phyloP scores from a whole-genome alignment of 2,113 vertebrate species.

The Tetrax tetrax region DNA sequence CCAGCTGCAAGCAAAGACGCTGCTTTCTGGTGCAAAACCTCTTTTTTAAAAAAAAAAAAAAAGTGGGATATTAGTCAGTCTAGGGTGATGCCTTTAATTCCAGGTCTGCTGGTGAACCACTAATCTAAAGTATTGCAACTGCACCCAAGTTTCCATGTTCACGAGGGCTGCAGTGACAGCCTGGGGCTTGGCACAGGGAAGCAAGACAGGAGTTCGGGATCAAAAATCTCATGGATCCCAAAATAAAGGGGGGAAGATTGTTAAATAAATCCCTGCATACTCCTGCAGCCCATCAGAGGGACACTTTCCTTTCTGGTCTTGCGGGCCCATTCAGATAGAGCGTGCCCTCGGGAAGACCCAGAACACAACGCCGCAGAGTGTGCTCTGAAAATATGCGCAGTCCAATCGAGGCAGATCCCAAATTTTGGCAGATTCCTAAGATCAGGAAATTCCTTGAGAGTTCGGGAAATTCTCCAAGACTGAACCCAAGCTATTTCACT shows the following conservation, averaged over 20 bases:
- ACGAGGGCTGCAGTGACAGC: background rate
- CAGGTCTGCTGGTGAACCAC: background rate
- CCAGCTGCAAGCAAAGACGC: background rate
- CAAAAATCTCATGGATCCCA: background rate
- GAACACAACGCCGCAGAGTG: background rate
- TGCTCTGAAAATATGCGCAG: background rate
- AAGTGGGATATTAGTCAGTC: background rate
- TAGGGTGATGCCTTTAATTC: background rate
- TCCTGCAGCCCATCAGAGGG: background rate
- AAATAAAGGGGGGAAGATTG: background rate
- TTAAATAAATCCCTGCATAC: background rate
- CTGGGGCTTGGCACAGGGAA: background rate
- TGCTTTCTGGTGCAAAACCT: background rate
- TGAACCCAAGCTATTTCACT: slow-evolving; percentile 50
- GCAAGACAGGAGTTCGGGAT: background rate
- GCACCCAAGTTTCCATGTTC: background rate
- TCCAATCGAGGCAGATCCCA: background rate
- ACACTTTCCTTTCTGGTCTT: background rate
- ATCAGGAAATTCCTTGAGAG: slow-evolving; percentile 74
- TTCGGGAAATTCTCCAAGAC: slow-evolving; percentile 58
- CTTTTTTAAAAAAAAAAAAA: background rate
- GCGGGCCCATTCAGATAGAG: background rate
- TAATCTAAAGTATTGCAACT: background rate
- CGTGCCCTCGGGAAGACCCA: fast-evolving
- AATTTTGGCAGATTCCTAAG: slow-evolving; percentile 49